A percentile compares a stretch with the other conserved stretches of the same genome.
Conservation (phyloP, 2,797 vertebrate species). For the Poecilia velifera region DNA sequence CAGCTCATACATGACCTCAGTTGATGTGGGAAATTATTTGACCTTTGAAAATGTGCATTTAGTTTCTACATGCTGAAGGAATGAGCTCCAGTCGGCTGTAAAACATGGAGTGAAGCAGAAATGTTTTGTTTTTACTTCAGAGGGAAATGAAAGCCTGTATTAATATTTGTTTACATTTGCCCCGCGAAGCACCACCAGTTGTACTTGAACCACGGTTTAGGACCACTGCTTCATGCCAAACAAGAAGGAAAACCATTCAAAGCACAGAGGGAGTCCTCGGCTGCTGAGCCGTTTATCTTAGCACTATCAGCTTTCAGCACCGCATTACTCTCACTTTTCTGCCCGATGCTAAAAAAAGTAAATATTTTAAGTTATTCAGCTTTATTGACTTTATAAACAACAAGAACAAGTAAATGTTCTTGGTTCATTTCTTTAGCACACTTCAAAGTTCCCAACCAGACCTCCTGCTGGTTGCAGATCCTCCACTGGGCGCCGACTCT, state of each 20-base stretch:
- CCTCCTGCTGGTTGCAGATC: conserved; percentile 57
- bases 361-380: not conserved
- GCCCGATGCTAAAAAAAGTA: not conserved
- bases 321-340: not conserved
- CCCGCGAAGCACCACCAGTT: not conserved
- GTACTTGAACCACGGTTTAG: not conserved
- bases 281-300: not conserved
- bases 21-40: not conserved
- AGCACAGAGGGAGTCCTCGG: not conserved
- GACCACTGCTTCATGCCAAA: not conserved
- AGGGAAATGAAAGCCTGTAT: not conserved
- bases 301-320: not conserved
- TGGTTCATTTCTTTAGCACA: conserved; percentile 25
- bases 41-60: not conserved
- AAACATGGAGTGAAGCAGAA: not conserved
- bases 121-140: not conserved
- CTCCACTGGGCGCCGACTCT: conserved; percentile 45
- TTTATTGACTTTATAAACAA: conserved; percentile 10
- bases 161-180: not conserved
- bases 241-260: not conserved
- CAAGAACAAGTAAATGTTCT: conserved; percentile 18
- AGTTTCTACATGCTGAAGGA: not conserved
- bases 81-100: not conserved
- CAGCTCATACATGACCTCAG: not conserved
- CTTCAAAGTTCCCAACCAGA: conserved; percentile 29